phyloP scores from a whole-genome alignment of 2,888 invertebrate genomes.

The Hirtodrosophila cameraria region DNA sequence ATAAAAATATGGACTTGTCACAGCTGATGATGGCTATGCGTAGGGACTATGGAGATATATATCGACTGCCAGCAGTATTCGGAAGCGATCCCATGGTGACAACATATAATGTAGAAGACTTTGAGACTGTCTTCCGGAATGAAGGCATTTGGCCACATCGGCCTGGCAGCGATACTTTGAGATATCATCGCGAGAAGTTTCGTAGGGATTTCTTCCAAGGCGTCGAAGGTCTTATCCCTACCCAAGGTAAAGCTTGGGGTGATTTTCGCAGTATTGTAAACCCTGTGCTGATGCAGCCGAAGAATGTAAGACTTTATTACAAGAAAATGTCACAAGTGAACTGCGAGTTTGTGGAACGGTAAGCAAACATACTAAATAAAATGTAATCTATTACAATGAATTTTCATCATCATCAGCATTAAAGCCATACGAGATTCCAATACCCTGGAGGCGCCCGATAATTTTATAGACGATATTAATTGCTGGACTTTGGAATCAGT shows the following conservation, averaged over 20 bases:
- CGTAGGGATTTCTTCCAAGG: slow-evolving; percentile 63
- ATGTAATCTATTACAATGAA: no score
- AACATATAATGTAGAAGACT: slow-evolving; percentile 85
- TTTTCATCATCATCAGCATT: slow-evolving; percentile 70
- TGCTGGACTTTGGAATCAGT: slow-evolving; percentile 87
- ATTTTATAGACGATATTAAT: slow-evolving; percentile 85
- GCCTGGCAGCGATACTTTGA: slow-evolving; percentile 81
- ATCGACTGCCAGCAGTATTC: slow-evolving; percentile 81
- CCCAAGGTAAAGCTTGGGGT: slow-evolving; percentile 86
- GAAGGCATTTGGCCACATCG: slow-evolving; percentile 85
- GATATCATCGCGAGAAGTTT: slow-evolving; percentile 81
- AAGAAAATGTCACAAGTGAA: slow-evolving; percentile 85
- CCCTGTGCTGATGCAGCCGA: slow-evolving; percentile 87
- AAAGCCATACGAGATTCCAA: slow-evolving; percentile 73
- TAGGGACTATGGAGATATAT: slow-evolving; percentile 82
- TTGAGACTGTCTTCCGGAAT: slow-evolving; percentile 84
- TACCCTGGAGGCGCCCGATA: slow-evolving; percentile 81
- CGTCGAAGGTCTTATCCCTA: slow-evolving; percentile 63
- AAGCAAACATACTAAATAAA: no score
- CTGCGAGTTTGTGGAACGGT: slow-evolving; percentile 69
- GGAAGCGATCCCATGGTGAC: slow-evolving; percentile 77
- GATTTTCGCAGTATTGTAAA: slow-evolving; percentile 88
- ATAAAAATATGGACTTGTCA: slow-evolving; percentile 52
- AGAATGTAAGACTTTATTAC: slow-evolving; percentile 85
- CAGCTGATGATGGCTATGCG: slow-evolving; percentile 48